phyloP scores from a whole-genome alignment of 1,140 invertebrate species.

The Helicoverpa zea region DNA sequence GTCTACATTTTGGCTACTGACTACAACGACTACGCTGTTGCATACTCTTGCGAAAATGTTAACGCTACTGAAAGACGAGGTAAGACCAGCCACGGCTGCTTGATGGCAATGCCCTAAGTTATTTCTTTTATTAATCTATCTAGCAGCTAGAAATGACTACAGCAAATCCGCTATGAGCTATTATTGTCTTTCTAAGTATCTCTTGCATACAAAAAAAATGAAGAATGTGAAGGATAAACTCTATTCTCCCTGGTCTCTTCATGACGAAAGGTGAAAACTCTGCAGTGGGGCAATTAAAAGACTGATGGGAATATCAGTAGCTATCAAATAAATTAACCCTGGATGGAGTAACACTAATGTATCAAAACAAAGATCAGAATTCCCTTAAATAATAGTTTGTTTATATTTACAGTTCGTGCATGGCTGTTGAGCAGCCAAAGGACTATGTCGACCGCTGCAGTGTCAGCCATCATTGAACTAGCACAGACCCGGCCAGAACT shows the following conservation, averaged over 20 bases:
- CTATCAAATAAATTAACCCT: too few species aligned
- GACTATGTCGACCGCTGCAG: conserved; percentile 49
- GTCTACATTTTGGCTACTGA: conserved; percentile 70
- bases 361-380: too few species aligned
- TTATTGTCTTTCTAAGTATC: too few species aligned
- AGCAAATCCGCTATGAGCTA: too few species aligned
- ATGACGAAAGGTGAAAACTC: background rate
- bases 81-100: conserved; percentile 47
- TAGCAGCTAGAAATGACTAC: too few species aligned
- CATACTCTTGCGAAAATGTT: conserved; percentile 71
- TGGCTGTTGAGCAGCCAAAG: conserved; percentile 71
- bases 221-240: too few species aligned
- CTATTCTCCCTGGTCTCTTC: too few species aligned
- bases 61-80: conserved; percentile 60
- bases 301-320: too few species aligned
- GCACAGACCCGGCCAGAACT: conserved; percentile 59
- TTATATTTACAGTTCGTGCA: conserved; percentile 58
- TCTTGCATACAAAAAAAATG: too few species aligned
- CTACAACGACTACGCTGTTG: conserved; percentile 70
- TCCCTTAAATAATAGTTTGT: background rate
- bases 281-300: background rate
- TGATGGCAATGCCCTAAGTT: too few species aligned
- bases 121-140: too few species aligned
- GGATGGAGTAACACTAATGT: too few species aligned
- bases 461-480: conserved; percentile 55